Base-by-base conservation (phyloP, 2,113 vertebrate genomes). In the Nannobrachium achirus region DNA sequence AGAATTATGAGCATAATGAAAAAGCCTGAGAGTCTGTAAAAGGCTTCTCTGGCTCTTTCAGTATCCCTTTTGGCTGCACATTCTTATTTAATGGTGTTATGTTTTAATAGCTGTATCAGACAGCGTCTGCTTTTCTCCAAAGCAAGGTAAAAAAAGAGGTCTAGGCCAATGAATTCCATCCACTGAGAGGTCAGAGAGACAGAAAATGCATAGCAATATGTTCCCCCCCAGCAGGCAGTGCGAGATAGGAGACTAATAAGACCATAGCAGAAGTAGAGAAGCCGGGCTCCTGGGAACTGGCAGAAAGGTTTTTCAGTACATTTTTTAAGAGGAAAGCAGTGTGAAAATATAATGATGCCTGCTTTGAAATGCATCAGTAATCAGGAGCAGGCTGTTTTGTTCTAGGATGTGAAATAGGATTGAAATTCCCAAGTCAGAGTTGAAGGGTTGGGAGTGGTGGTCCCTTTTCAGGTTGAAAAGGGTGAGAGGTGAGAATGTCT, bases 261-360 rank as follows among this genome's bases (percentile, higher is more conserved):
- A 95, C 94, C 95, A 95, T 91, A 94, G 93, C 93, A 94, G 94
- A 91, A 89, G 92, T 94, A 92, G 90, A 93, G 90, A 93, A 92
- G 91, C 81, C 86, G 86, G 87, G 90, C 93, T 94, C 93, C 83
- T 81, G 94, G 95, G 95, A 95, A 82, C 92, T 92, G 91, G 91
- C 91, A 94, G 94, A 93, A 95, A 96, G 94, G 92, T 92, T 92
- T 76, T 89, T 94, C 92, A 94, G 91, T 93, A 93, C 92, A 94
- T 95, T 95, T 88, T 42, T 93, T 94, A 91, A 95, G 95, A 95
- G 93, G 80, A 91, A 86, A 96, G 93, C 90, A 83, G 91, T 93
- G 93, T 95, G 92, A 93, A 93, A 96, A 95, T 94, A 94, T 95
- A 94, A 97, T 94, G 94, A 95, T 94, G 93, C 91, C 92, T 94